Conservation (phyloP, 2,888 invertebrate species). For the Caradrina kadenii region DNA sequence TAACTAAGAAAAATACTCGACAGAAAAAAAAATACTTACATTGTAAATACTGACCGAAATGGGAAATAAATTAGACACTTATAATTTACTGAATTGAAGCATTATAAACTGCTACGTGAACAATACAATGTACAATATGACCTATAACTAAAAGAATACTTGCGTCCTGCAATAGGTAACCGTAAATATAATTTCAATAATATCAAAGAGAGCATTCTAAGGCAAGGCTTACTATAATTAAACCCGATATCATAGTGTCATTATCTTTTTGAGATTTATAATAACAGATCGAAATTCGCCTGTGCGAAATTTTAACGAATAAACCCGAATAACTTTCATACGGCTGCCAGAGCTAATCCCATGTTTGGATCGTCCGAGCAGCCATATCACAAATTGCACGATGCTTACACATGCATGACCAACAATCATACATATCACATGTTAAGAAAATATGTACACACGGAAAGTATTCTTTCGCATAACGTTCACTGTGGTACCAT, state of each 20-base stretch:
- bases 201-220: conserved; percentile 89
- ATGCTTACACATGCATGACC: conserved; percentile 65
- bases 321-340: conserved; percentile 47
- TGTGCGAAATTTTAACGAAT: conserved; percentile 43
- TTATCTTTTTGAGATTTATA: conserved; percentile 71
- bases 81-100: conserved; percentile 80
- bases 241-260: conserved; percentile 72
- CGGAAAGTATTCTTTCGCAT: conserved; percentile 63
- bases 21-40: conserved; percentile 87
- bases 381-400: conserved; percentile 63
- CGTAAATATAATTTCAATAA: conserved; percentile 87
- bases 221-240: conserved; percentile 80
- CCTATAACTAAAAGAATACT: conserved; percentile 88
- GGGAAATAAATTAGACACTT: conserved; percentile 89
- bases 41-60: conserved; percentile 90
- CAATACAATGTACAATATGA: conserved; percentile 86
- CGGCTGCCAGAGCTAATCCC: conserved; percentile 45
- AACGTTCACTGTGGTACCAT: conserved; percentile 63
- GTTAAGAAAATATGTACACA: conserved; percentile 70
- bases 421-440: conserved; percentile 76
- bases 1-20: conserved; percentile 81
- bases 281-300: conserved; percentile 60
- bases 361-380: conserved; percentile 36
- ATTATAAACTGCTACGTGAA: conserved; percentile 79
- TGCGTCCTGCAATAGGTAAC: conserved; percentile 89